Base-by-base conservation (phyloP, 2,888 invertebrate genomes). In the Odontocolon sp. region DNA sequence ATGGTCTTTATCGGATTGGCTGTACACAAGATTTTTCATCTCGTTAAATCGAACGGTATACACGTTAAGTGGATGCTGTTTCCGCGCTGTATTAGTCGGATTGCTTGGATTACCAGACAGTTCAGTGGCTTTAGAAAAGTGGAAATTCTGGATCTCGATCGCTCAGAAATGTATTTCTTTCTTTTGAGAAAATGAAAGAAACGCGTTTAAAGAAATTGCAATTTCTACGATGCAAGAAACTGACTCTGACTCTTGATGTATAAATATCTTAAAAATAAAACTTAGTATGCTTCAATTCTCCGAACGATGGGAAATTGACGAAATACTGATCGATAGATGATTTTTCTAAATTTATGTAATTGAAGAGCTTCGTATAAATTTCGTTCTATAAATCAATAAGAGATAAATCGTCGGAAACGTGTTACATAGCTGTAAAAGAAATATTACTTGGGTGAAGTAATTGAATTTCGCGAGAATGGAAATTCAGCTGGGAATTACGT, bases 11-110 rank as follows among this genome's bases (percentile, higher is more conserved):
- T 45, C 23, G n/a, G 9, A 8, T 16, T 45, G 3, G 14, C 3
- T 42, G 47, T 42, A 33, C 59, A 8, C 40, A 2, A n/a, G 16
- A 40, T 14, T 33, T 21, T 23, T 28, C 56, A 38, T 56, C n/a
- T 45, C 16, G 16, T 56, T 64, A 66, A 66, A 72, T 72, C 42
- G 31, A 72, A 57, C 8, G 21, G 33, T 26, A 28, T 54, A 52
- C 33, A 40, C 54, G 42, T 56, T 56, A 38, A 56, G 33, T 54
- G 33, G 26, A 40, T 40, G 4, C 42, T 42, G 31, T 11, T 63
- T 54, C 36, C 18, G 9, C 38, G 16, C 9, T 11, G n/a, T 47
- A 47, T 42, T 31, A 21, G 42, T 31, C 21, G 14, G 36, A 57
- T 56, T 47, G 33, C 28, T 6, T 14, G 8, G 38, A 33, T 40